A percentile compares a stretch with the other conserved stretches of the same genome.
Conservation (phyloP, 1,140 invertebrate species). For the Tachypleus tridentatus region DNA sequence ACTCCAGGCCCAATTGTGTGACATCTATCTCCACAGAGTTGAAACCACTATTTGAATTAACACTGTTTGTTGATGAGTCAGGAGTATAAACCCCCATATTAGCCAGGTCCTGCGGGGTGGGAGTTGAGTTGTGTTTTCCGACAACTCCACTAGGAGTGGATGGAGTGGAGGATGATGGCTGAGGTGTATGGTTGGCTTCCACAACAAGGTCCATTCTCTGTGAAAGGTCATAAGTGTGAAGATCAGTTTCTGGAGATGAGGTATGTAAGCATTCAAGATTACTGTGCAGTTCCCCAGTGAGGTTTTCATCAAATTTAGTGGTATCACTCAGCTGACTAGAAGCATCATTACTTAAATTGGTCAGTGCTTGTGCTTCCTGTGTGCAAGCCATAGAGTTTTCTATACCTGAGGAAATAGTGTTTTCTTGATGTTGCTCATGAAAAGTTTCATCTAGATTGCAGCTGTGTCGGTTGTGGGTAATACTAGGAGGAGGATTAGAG, state of each 20-base stretch:
- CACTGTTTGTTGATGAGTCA: conserved; percentile 70
- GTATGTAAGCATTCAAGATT: not conserved
- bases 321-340: not conserved
- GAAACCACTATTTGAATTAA: conserved; percentile 52
- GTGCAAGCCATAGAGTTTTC: no score
- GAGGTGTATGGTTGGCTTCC: not conserved
- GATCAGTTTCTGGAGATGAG: not conserved
- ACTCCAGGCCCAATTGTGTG: conserved; percentile 66
- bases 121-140: conserved; percentile 12
- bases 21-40: conserved; percentile 65
- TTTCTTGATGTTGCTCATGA: not conserved
- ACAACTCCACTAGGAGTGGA: conserved; percentile 13
- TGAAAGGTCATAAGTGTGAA: not conserved
- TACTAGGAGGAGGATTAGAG: not conserved
- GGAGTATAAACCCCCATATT: conserved; percentile 71
- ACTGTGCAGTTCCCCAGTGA: not conserved
- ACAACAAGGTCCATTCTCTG: not conserved
- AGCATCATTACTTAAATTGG: not conserved
- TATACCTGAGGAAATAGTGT: not conserved
- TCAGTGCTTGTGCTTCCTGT: not conserved
- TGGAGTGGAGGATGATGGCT: not conserved
- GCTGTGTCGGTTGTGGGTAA: not conserved
- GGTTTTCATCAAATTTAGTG: not conserved
- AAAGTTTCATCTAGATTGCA: not conserved
- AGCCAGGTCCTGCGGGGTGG: conserved; percentile 39